Conservation (phyloP, 2,797 vertebrate species). For the Esox masquinongy region DNA sequence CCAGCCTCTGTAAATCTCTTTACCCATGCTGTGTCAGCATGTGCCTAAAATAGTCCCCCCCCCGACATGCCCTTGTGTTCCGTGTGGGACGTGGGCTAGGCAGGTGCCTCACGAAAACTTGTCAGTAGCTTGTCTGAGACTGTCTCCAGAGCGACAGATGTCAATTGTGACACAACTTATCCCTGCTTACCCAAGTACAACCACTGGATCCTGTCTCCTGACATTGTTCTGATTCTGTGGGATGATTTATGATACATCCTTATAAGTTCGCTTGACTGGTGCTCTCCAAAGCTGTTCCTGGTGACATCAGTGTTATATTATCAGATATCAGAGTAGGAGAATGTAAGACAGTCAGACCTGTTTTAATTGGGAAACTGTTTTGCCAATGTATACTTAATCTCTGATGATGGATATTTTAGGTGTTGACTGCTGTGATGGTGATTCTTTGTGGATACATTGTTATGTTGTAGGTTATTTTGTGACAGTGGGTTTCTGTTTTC, state of each 20-base stretch:
- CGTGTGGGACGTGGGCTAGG: constrained; percentile 35
- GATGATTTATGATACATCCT: neutral
- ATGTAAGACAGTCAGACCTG: no score
- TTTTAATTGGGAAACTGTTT: no score
- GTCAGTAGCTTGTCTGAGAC: constrained; percentile 11
- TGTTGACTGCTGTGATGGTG: neutral
- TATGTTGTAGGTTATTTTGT: neutral
- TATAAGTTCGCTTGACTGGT: constrained; percentile 22
- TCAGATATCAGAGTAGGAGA: no score
- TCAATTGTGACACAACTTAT: constrained; percentile 19
- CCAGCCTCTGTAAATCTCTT: constrained; percentile 55
- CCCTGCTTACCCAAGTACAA: constrained; percentile 23
- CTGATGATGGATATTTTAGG: neutral
- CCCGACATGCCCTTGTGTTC: constrained; percentile 35
- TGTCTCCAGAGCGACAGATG: constrained; percentile 48
- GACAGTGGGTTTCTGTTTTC: no score
- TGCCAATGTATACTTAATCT: neutral
- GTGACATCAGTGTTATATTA: no score
- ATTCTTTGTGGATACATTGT: neutral
- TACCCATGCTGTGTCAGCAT: constrained; percentile 53
- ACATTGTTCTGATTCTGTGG: constrained; percentile 7
- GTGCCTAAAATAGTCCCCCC: constrained; percentile 57
- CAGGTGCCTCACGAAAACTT: constrained; percentile 31
- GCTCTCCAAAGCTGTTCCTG: no score
- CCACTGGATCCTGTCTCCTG: constrained; percentile 11